Base-by-base conservation (phyloP, 2,113 vertebrate species). In the Ornithorhynchus anatinus region DNA sequence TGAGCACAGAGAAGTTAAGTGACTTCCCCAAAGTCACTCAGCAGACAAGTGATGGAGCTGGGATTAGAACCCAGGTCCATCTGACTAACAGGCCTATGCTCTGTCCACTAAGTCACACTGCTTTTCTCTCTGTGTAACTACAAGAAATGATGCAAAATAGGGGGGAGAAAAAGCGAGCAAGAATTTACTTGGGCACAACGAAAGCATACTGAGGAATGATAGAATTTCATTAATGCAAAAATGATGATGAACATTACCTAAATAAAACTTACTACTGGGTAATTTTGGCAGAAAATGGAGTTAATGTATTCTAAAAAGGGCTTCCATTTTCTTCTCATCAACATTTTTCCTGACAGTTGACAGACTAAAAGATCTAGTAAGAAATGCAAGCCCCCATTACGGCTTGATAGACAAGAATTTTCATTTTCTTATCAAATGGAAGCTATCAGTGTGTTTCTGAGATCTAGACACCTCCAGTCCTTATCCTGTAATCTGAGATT, bases 381-480 rank as follows among this genome's bases (percentile, higher is more conserved):
- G 77, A 87, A 80, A 54, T 60, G 51, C 77, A 77, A 85, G 75
- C 75, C 83, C 81, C 79, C 84, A 80, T 77, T 82, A 84, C 84
- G 86, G 53, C 62, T 75, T 67, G 60, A 57, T 52, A 72, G 62
- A 69, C 43, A 75, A 77, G 54, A 76, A 59, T 76, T 78, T 81
- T 56, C 71, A 77, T 37, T 87, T 88, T 76, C 72, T 58, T 84
- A 79, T 85, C 83, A 83, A 82, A 84, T 63, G 81, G 56, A 68
- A 79, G 36, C 48, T 79, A 86, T 81, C 79, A 84, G 89, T 80
- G 72, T 76, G 80, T 53, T 72, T 64, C 70, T 65, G 83, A 81
- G 77, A 89, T 71, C 84, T 82, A 92, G 72, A 86, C 84, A 90
- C 86, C 81, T 75, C 88, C 79, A 82, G 77, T 85, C 74, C 77